Conservation (phyloP, 2,113 vertebrate genomes). For the Acrocephalus arundinaceus region DNA sequence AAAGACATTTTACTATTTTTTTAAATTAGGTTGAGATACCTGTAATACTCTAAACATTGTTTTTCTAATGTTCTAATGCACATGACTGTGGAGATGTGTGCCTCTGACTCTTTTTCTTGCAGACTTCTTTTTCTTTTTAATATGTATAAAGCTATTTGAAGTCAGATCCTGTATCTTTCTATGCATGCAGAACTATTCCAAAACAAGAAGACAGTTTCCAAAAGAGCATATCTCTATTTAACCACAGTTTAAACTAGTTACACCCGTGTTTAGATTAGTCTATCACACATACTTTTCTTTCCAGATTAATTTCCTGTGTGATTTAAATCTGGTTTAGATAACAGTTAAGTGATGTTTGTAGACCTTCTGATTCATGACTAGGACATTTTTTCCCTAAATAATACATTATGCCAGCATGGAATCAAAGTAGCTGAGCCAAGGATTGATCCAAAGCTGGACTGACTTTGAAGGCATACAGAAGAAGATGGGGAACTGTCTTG, state of each 20-base stretch:
- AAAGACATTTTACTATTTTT: background rate
- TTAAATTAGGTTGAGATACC: background rate
- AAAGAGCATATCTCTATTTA: background rate
- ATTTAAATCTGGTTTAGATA: background rate
- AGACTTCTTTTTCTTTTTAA: background rate
- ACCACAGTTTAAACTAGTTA: background rate
- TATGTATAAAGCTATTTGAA: background rate
- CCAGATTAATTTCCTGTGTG: background rate
- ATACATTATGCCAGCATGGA: background rate
- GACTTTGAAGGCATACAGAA: background rate
- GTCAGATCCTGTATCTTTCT: background rate
- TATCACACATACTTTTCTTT: background rate
- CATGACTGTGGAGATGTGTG: background rate
- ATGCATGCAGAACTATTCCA: background rate
- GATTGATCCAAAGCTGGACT: background rate
- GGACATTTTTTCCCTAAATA: background rate
- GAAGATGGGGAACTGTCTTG: background rate
- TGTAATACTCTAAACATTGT: background rate
- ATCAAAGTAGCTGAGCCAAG: background rate
- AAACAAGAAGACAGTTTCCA: background rate
- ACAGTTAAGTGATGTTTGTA: background rate
- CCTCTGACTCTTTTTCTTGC: background rate
- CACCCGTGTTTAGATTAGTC: background rate
- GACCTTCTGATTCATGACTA: background rate
- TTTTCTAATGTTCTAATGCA: background rate